Evolutionary conservation across 2,113 vertebrate genomes (phyloP), one percentile per base, ranked within the genome.

Genomic region (Pelusios castaneus): DNA sequence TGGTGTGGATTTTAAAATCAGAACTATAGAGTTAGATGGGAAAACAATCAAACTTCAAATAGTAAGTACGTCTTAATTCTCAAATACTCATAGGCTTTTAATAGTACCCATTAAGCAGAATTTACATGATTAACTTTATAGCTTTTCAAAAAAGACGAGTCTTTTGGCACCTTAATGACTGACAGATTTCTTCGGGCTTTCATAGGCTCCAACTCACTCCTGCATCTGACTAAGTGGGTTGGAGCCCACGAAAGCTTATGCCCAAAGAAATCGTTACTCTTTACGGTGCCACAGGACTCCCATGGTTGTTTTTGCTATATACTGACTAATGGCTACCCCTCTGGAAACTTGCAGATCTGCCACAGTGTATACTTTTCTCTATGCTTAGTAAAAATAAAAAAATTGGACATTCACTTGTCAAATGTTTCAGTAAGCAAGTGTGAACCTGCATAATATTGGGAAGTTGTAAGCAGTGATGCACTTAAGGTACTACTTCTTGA

Each of bases 41-140:
- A 99, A 99, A 98, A 99, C 99, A 96, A 99, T 99, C 98, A 99
- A 99, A 95, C 99, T 99, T 95, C 99, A 99, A 98, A 99, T 99
- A 96, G 99, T 99, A 98, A 99, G 99, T 99, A 31, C 82, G 84
- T 94, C 60, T 79, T 73, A 92, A 19, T 38, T 88, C 45, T 77
- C 47, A 27, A 58, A 49, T 89, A 38, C 21, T 70, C 19, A 22
- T 19, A 38, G 34, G 22, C 41, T 73, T 24, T 51, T 27, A 43
- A 49, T 73, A 49, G 22, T 55, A 43, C 38, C 21, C 34, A 43
- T 80, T n/a, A n/a, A n/a, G n/a, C n/a, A n/a, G n/a, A n/a, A n/a
- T n/a, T n/a, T n/a, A n/a, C n/a, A n/a, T n/a, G n/a, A n/a, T n/a
- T n/a, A n/a, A n/a, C n/a, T n/a, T n/a, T n/a, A n/a, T n/a, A n/a